Evolutionary conservation across 2,888 invertebrate species (phyloP).

Genomic region (Allolobophora icterica): DNA sequence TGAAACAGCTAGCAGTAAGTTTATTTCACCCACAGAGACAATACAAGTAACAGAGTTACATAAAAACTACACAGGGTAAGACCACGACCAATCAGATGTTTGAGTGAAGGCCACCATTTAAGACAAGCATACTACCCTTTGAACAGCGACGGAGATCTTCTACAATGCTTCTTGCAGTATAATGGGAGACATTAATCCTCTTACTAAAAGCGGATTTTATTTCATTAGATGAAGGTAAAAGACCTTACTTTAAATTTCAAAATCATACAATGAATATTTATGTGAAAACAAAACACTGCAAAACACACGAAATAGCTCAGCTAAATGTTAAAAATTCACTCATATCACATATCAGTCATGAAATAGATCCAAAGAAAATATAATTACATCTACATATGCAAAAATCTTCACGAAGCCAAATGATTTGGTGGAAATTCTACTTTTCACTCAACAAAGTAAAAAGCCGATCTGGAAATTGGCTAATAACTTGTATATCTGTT

Average conservation of each 20-base stretch:
- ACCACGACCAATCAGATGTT: neutral
- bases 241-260: neutral
- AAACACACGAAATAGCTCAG: neutral
- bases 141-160: neutral
- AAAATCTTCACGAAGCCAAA: neutral
- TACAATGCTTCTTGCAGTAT: neutral
- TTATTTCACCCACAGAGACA: neutral
- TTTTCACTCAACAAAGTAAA: neutral
- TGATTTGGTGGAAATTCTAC: neutral
- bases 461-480: neutral
- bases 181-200: neutral
- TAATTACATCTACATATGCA: neutral
- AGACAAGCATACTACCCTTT: neutral
- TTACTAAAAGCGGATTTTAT: neutral
- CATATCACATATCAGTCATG: constrained; percentile 6
- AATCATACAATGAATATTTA: neutral
- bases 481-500: neutral
- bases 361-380: neutral
- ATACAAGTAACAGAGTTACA: neutral
- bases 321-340: neutral
- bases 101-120: too few relatives aligned
- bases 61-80: neutral
- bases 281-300: neutral
- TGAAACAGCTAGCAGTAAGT: neutral
- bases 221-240: neutral